Evolutionary conservation across 2,888 invertebrate genomes (phyloP).

Genomic region (Octodonta nipae): DNA sequence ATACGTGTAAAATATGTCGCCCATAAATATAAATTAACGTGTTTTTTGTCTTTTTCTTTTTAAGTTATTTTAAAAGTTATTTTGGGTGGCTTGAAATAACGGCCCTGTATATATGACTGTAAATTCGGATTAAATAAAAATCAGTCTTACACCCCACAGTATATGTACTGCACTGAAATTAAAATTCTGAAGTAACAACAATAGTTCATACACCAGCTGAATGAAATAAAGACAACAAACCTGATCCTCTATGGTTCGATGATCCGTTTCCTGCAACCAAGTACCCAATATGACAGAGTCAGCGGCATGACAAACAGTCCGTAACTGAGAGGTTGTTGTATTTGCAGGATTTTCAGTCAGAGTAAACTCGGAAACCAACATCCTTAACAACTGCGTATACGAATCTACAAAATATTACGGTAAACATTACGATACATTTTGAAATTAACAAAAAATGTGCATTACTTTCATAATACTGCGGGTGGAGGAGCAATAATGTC

Average conservation of each 20-base stretch:
- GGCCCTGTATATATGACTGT: too few relatives aligned
- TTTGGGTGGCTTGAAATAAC: too few relatives aligned
- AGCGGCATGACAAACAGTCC: slow-evolving; percentile 73
- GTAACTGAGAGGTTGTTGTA: slow-evolving; percentile 72
- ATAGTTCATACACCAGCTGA: too few relatives aligned
- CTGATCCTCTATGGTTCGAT: slow-evolving; percentile 93
- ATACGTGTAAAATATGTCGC: too few relatives aligned
- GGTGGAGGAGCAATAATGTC: slow-evolving; percentile 63
- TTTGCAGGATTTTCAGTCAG: slow-evolving; percentile 86
- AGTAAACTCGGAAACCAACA: slow-evolving; percentile 90
- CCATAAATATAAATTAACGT: too few relatives aligned
- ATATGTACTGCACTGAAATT: too few relatives aligned
- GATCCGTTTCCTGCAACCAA: slow-evolving; percentile 92
- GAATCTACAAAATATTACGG: slow-evolving; percentile 39
- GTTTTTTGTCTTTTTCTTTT: too few relatives aligned
- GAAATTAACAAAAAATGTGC: slow-evolving; percentile 6
- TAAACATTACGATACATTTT: slow-evolving; percentile 2
- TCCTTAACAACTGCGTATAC: slow-evolving; percentile 75
- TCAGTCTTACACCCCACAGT: too few relatives aligned
- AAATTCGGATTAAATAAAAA: too few relatives aligned
- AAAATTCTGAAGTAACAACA: too few relatives aligned
- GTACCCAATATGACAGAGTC: slow-evolving; percentile 86
- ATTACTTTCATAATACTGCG: slow-evolving; percentile 65
- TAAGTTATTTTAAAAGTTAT: too few relatives aligned
- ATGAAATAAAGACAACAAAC: too few relatives aligned